Conservation (phyloP, 1,140 invertebrate species). For the Asobara japonica region DNA sequence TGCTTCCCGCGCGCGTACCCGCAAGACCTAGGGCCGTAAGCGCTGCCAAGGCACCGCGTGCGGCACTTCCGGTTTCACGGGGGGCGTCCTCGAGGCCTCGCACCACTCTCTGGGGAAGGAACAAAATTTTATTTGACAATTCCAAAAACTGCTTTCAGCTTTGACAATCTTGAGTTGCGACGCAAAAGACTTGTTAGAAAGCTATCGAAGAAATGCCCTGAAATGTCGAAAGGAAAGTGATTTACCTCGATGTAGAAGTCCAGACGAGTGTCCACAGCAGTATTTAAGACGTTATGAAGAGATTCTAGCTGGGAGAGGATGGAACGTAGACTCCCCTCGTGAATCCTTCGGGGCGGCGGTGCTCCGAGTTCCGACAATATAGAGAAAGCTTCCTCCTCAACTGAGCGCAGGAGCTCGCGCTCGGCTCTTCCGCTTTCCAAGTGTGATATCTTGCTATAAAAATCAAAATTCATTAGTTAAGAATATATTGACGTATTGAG, state of each 20-base stretch:
- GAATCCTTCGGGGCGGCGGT: conserved; percentile 54
- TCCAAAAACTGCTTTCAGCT: too few species aligned
- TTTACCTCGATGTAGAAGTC: conserved; percentile 62
- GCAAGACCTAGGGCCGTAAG: conserved; percentile 66
- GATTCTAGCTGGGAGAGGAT: conserved; percentile 48
- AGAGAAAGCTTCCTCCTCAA: conserved; percentile 56
- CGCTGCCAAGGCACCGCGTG: conserved; percentile 60
- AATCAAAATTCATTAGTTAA: conserved; percentile 23
- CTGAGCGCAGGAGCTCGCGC: conserved; percentile 48
- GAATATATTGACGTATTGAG: too few species aligned
- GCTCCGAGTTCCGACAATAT: conserved; percentile 53
- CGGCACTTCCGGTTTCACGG: conserved; percentile 46
- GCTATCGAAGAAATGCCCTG: too few species aligned
- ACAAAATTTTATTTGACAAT: too few species aligned
- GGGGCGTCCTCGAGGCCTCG: conserved; percentile 56
- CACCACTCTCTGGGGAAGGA: conserved; percentile 53
- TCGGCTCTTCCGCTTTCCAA: conserved; percentile 46
- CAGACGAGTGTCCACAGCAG: conserved; percentile 50
- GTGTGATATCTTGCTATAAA: conserved; percentile 45
- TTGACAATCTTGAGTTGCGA: too few species aligned
- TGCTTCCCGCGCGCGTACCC: conserved; percentile 70
- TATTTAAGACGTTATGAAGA: conserved; percentile 51
- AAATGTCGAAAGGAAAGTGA: too few species aligned
- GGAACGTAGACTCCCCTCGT: conserved; percentile 45
- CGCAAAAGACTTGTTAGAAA: too few species aligned